A percentile compares a stretch with the other conserved stretches of the same genome.
Conservation (phyloP, 2,113 vertebrate genomes). For the Scopus umbretta region DNA sequence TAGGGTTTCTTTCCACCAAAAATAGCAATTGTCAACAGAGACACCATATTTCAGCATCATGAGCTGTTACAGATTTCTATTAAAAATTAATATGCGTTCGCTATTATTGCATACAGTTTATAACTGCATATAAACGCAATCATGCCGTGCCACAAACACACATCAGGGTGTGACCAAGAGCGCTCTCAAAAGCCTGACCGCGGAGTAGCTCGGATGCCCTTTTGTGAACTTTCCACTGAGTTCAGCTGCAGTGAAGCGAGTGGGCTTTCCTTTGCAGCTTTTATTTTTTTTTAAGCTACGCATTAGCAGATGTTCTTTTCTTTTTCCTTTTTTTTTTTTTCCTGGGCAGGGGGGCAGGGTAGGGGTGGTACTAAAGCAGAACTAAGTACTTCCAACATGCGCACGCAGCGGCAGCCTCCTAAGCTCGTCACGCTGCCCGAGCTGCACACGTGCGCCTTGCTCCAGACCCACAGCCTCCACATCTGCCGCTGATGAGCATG, state of each 20-base stretch:
- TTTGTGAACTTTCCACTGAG: not conserved
- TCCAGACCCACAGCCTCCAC: not conserved
- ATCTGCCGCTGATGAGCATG: not conserved
- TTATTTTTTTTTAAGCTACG: not conserved
- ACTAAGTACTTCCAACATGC: not conserved
- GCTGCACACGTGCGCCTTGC: not conserved
- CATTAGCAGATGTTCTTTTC: slow-evolving; percentile 2
- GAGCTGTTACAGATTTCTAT: not conserved
- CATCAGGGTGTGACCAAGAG: not conserved
- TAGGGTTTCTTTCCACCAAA: slow-evolving; percentile 13
- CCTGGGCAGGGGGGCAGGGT: too few relatives aligned
- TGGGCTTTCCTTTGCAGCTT: not conserved
- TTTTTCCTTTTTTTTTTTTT: not conserved
- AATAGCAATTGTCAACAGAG: slow-evolving; percentile 28
- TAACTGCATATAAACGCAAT: not conserved
- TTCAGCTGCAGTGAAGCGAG: not conserved
- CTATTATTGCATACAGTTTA: not conserved
- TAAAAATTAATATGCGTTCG: not conserved
- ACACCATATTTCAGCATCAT: not conserved
- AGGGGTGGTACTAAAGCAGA: not conserved
- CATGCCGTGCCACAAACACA: rapidly evolving
- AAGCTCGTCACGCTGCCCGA: not conserved
- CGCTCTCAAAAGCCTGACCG: not conserved
- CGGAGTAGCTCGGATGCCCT: not conserved
- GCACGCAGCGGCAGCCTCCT: not conserved